A percentile compares a stretch with the other conserved stretches of the same genome.
Conservation (phyloP, 2,113 vertebrate species). For the Gambusia holbrooki region DNA sequence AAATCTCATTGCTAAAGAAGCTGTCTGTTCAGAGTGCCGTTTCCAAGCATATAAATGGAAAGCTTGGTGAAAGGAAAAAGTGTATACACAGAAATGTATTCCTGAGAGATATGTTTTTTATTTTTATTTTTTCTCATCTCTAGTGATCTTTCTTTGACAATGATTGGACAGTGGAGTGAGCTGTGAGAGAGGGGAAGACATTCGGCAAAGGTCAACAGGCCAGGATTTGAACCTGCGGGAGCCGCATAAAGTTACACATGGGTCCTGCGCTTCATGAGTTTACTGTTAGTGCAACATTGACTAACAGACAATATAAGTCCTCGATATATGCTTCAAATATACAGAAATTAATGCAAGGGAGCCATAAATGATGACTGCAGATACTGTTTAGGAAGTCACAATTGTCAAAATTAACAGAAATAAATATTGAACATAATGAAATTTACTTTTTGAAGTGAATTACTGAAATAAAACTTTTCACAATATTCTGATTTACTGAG, state of each 20-base stretch:
- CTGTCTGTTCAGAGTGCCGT: background rate
- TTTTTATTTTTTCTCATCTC: too few species aligned
- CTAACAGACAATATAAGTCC: too few species aligned
- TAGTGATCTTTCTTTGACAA: too few species aligned
- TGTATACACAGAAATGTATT: background rate
- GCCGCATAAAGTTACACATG: too few species aligned
- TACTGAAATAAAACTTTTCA: too few species aligned
- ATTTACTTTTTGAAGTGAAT: too few species aligned
- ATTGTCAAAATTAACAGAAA: background rate
- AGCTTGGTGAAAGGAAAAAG: background rate
- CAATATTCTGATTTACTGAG: conserved; percentile 20
- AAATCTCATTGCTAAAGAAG: background rate
- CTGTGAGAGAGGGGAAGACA: too few species aligned
- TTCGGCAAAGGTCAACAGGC: too few species aligned
- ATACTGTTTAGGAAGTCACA: background rate
- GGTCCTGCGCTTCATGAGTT: too few species aligned
- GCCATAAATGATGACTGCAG: background rate
- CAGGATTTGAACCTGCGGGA: too few species aligned
- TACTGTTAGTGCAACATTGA: background rate
- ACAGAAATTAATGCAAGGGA: background rate
- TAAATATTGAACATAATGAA: background rate
- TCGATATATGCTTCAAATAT: background rate
- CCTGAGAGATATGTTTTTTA: background rate
- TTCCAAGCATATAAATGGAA: background rate
- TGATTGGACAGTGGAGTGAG: too few species aligned